These are phyloP conservation scores for Okamejei kenojei DNA, from an alignment of 2,797 vertebrate species.

Conservation along the genomic window DNA sequence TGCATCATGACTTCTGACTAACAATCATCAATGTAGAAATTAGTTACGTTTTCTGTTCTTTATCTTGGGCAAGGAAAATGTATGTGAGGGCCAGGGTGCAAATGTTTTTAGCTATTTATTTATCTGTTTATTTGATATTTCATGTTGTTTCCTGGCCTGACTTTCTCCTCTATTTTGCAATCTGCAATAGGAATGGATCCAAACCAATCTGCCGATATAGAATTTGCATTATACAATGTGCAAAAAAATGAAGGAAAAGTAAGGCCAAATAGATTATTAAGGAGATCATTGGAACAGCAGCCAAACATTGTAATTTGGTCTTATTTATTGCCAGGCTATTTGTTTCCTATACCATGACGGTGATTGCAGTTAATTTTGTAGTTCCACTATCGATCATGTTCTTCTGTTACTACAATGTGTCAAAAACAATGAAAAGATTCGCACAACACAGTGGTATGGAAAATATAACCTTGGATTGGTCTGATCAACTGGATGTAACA, in stretches of 20 bases:
- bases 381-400: conserved; percentile 83
- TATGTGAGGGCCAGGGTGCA: not conserved
- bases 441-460: conserved; percentile 62
- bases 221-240: not conserved
- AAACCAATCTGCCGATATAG: not conserved
- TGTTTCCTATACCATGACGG: conserved; percentile 76
- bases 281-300: not conserved
- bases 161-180: not conserved
- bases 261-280: not conserved
- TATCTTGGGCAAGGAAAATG: not conserved
- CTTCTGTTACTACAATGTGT: conserved; percentile 91
- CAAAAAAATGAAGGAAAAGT: not conserved
- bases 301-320: not conserved
- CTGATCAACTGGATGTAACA: conserved; percentile 85
- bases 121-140: not conserved
- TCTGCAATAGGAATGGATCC: no score
- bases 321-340: conserved; percentile 61
- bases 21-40: not conserved
- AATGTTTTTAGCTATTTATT: not conserved
- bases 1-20: no score
- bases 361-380: conserved; percentile 82
- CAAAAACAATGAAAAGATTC: conserved; percentile 66
- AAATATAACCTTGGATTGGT: conserved; percentile 73
- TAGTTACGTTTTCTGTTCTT: not conserved
- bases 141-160: not conserved